phyloP scores from a whole-genome alignment of 2,113 vertebrate species.

The Pelobates fuscus region DNA sequence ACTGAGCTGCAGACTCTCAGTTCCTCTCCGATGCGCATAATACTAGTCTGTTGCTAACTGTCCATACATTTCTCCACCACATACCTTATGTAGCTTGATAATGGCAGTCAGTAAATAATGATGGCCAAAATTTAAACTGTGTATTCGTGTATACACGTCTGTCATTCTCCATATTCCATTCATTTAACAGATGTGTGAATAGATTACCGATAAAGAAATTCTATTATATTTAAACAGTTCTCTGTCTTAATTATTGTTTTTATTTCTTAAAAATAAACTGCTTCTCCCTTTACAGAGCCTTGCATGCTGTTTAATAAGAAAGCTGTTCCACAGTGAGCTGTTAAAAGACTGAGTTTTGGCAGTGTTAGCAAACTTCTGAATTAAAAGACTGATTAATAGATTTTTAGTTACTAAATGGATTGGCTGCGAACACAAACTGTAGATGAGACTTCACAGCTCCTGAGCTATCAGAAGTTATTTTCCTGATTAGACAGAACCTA shows the following conservation, averaged over 20 bases:
- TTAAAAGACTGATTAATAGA: constrained; percentile 38
- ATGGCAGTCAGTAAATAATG: too few species aligned
- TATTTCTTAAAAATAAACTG: constrained; percentile 22
- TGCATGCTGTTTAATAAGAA: constrained; percentile 21
- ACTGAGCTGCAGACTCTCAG: too few species aligned
- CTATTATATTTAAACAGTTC: background rate
- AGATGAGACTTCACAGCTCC: constrained; percentile 11
- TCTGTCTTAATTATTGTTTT: constrained; percentile 7
- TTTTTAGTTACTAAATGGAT: constrained; percentile 35
- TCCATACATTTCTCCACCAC: too few species aligned
- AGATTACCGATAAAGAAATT: background rate
- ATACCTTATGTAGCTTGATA: too few species aligned
- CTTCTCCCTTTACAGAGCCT: background rate
- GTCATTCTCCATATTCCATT: too few species aligned
- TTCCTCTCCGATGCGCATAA: too few species aligned
- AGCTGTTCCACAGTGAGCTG: background rate
- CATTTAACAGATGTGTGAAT: too few species aligned
- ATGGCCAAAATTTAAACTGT: too few species aligned
- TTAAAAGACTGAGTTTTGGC: constrained; percentile 21
- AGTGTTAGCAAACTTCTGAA: constrained; percentile 13
- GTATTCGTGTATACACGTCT: too few species aligned
- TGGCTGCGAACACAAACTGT: constrained; percentile 12
- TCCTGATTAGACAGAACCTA: background rate
- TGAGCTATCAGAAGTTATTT: constrained; percentile 6
- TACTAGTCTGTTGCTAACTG: too few species aligned